phyloP scores from a whole-genome alignment of 1,140 invertebrate species.

The Harlomillsia oculata region DNA sequence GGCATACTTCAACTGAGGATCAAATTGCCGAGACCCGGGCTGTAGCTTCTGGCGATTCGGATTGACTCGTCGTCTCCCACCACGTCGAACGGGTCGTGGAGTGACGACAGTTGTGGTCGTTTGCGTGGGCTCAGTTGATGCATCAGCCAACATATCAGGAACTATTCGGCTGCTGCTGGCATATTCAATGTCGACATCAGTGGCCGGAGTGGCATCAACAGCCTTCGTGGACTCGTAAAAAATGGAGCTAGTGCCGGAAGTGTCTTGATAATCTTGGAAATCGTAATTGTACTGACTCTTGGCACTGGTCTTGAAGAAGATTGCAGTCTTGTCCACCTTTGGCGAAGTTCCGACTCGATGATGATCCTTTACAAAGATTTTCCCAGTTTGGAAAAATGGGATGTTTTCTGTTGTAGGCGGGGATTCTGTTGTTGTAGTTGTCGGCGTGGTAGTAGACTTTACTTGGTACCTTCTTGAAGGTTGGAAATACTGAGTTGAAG shows the following conservation, averaged over 20 bases:
- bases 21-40: neutral
- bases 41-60: slow-evolving; percentile 12
- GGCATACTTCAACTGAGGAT: slow-evolving; percentile 27
- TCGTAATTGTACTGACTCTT: neutral
- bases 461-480: too few species aligned
- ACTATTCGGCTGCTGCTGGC: neutral
- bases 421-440: too few species aligned
- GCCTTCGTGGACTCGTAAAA: neutral
- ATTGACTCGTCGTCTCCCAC: slow-evolving; percentile 8
- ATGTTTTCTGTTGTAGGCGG: too few species aligned
- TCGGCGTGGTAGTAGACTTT: too few species aligned
- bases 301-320: too few species aligned
- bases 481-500: too few species aligned
- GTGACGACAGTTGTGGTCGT: neutral
- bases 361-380: too few species aligned
- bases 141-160: neutral
- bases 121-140: slow-evolving; percentile 6
- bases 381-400: slow-evolving; percentile 9
- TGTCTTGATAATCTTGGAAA: neutral
- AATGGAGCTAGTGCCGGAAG: neutral
- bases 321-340: too few species aligned
- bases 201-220: neutral
- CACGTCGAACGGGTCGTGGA: slow-evolving; percentile 6
- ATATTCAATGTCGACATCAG: neutral
- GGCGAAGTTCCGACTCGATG: too few species aligned